Evolutionary conservation across 2,797 vertebrate species (phyloP).

Genomic region (Urophycis tenuis): DNA sequence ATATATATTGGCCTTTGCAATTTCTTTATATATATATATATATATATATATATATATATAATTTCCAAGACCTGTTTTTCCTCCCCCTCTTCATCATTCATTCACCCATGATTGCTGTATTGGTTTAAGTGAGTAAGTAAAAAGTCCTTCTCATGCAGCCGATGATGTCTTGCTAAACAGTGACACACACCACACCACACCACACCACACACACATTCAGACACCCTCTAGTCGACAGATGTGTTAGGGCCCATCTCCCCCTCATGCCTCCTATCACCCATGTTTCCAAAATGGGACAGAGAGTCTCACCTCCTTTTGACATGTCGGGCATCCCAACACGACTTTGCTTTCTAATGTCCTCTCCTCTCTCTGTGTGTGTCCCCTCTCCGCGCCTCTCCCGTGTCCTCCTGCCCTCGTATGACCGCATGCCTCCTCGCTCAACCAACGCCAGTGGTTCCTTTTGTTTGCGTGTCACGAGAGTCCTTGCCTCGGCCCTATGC

Average conservation of each 20-base stretch:
- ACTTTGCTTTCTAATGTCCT: background rate
- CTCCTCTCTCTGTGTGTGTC: background rate
- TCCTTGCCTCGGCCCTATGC: background rate
- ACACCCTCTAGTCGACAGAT: background rate
- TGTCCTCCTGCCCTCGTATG: background rate
- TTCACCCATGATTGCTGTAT: no score
- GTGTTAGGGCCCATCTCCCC: background rate
- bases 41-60: no score
- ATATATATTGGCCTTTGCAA: background rate
- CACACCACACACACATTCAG: no score
- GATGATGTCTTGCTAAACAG: no score
- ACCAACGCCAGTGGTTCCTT: background rate
- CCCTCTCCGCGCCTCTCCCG: background rate
- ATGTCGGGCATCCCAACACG: background rate
- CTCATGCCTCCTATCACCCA: background rate
- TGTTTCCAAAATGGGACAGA: background rate
- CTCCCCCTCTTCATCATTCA: no score
- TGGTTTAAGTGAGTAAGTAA: no score
- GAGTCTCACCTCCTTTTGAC: background rate
- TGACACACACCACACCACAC: no score
- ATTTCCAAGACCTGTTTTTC: no score
- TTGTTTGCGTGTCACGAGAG: background rate
- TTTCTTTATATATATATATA: background rate
- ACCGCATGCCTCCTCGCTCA: background rate
- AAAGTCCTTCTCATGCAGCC: no score